Percentiles rank a stretch among this genome's conserved stretches.
Evolutionary conservation across 2,888 invertebrate genomes (phyloP).

Genomic region (Pterobdella sp.): DNA sequence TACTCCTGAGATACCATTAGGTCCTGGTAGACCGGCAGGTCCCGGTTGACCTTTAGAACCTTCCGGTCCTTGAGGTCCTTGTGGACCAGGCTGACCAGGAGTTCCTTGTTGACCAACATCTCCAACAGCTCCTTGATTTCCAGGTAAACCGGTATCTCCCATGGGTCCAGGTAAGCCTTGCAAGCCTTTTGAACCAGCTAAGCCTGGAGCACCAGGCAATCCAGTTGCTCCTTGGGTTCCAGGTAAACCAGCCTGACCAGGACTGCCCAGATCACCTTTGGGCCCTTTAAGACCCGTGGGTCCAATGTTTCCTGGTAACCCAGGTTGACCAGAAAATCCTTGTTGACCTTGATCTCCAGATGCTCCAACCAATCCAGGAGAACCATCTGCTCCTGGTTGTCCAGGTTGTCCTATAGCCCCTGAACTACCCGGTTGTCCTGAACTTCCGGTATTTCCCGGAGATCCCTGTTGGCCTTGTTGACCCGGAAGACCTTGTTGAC

Average conservation of each 20-base stretch:
- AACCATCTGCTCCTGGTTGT: constrained; percentile 17
- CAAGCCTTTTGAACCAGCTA: constrained; percentile 6
- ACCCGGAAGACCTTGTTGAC: constrained; percentile 9
- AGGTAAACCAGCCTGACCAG: constrained; percentile 19
- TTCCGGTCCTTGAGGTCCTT: constrained; percentile 30
- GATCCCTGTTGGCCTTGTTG: constrained; percentile 5
- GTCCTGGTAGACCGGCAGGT: constrained; percentile 34
- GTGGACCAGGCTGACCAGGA: constrained; percentile 32
- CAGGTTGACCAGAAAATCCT: constrained; percentile 9
- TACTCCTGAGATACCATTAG: constrained; percentile 35
- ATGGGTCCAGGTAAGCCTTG: constrained; percentile 8
- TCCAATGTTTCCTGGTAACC: constrained; percentile 4
- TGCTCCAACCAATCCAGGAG: constrained; percentile 10
- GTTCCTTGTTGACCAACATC: constrained; percentile 32
- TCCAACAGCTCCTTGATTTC: constrained; percentile 31
- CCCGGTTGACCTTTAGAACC: constrained; percentile 33
- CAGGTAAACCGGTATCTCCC: constrained; percentile 20
- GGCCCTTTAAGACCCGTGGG: not conserved
- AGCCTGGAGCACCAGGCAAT: constrained; percentile 17
- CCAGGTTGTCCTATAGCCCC: constrained; percentile 15
- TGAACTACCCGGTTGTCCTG: constrained; percentile 13
- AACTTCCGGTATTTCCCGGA: constrained; percentile 10
- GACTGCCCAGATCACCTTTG: not conserved
- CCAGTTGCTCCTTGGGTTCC: constrained; percentile 15
- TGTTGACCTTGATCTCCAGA: constrained; percentile 1